Evolutionary conservation across 2,797 vertebrate species (phyloP).

Genomic region (Falco naumanni): DNA sequence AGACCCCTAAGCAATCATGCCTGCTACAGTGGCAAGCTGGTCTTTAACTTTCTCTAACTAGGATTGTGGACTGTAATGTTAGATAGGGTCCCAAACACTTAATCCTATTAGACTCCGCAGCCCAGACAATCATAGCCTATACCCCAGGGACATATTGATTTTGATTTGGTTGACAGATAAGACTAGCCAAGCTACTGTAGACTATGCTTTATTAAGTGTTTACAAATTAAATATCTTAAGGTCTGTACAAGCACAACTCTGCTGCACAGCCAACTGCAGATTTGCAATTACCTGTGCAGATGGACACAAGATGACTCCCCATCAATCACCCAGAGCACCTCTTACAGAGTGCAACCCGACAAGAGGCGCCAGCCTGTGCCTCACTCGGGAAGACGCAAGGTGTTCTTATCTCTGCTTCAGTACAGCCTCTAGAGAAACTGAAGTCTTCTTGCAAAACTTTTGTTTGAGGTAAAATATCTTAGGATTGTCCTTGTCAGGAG

Average conservation of each 20-base stretch:
- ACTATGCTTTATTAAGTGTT: conserved; percentile 81
- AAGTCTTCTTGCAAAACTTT: not conserved
- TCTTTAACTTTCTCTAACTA: conserved; percentile 95
- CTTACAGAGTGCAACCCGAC: not conserved
- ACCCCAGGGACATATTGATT: conserved; percentile 78
- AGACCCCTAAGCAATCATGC: conserved; percentile 88
- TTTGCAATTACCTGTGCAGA: conserved; percentile 65
- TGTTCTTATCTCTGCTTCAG: not conserved
- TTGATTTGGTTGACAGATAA: conserved; percentile 78
- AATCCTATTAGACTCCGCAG: conserved; percentile 79
- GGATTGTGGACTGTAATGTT: conserved; percentile 81
- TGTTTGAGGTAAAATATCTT: not conserved
- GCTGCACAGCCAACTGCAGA: conserved; percentile 17
- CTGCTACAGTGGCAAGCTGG: conserved; percentile 84
- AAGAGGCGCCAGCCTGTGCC: not conserved
- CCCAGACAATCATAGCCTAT: conserved; percentile 78
- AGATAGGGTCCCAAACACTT: conserved; percentile 79
- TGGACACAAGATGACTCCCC: conserved; percentile 15
- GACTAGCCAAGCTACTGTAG: conserved; percentile 74
- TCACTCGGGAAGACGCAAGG: not conserved
- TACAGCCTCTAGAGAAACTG: not conserved
- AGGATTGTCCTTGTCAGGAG: not conserved
- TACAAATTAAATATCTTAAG: conserved; percentile 82
- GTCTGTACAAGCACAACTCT: conserved; percentile 56
- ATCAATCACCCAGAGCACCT: conserved; percentile 20